These are phyloP conservation scores for Drosophila hamatofila DNA, from an alignment of 2,888 invertebrate species.

Conservation along the genomic window DNA sequence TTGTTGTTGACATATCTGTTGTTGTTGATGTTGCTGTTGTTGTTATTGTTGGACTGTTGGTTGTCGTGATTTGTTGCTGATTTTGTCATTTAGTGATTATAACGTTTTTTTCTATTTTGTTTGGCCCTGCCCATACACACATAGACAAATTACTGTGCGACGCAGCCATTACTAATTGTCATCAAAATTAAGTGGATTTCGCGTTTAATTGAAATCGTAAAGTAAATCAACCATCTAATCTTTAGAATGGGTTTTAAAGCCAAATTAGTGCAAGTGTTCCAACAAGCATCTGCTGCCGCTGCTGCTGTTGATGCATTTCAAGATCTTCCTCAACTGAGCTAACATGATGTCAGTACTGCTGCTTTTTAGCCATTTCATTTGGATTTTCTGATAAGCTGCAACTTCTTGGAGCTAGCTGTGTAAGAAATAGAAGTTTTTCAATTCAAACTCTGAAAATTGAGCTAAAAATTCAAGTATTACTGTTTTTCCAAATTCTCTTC, in stretches of 20 bases:
- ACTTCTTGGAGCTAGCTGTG: neutral
- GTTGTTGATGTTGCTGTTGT: conserved; percentile 33
- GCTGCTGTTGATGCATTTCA: conserved; percentile 5
- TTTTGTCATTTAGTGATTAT: conserved; percentile 79
- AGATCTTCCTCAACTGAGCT: conserved; percentile 22
- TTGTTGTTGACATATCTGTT: conserved; percentile 76
- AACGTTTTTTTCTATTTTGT: conserved; percentile 31
- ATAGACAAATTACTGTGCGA: conserved; percentile 39
- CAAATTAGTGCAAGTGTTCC: conserved; percentile 53
- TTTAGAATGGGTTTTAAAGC: conserved; percentile 55
- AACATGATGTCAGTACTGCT: neutral
- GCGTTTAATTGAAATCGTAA: conserved; percentile 72
- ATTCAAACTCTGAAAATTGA: too few relatives aligned
- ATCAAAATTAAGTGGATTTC: conserved; percentile 77
- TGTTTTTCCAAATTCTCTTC: too few relatives aligned
- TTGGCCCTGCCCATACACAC: conserved; percentile 1
- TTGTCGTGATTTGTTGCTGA: conserved; percentile 80
- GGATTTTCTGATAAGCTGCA: neutral
- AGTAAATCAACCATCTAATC: conserved; percentile 21
- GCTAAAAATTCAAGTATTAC: too few relatives aligned
- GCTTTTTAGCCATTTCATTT: neutral
- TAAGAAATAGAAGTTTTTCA: neutral
- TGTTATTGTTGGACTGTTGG: conserved; percentile 48
- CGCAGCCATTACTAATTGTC: conserved; percentile 73
- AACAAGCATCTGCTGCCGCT: conserved; percentile 4